Evolutionary conservation across 2,113 vertebrate genomes (phyloP), one percentile per base, ranked within the genome.

Genomic region (Ploceus nigricollis): DNA sequence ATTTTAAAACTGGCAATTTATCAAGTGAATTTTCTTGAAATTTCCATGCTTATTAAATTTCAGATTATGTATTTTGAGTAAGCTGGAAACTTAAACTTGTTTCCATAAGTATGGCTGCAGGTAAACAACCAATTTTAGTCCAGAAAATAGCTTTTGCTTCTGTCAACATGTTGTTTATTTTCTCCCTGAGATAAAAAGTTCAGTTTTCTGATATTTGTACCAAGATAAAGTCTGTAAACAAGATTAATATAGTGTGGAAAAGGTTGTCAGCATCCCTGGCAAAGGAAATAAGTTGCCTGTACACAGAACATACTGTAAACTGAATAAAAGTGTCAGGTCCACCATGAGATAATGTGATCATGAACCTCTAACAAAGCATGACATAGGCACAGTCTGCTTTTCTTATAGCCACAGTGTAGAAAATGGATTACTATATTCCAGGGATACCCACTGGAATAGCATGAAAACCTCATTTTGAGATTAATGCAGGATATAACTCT

Each of bases 191-290:
- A 98, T 98, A 98, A 98, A 98, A 98, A 98, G 98, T 98, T 98
- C 95, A 54, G 98, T 98, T 98, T 98, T 99, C 98, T 99, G 98
- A 98, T 99, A 99, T 99, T 99, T 98, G 98, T 98, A 98, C 98
- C 97, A 94, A 98, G 99, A 99, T 99, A 99, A 98, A 99, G 98
- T 99, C 98, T 98, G 98, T 99, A 99, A 99, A 99, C 98, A 99
- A 99, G 99, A 99, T 99, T 99, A 99, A 99, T 99, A 98, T 98
- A 98, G 98, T 98, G 98, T 99, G 98, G 99, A 99, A 99, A 98
- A 99, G 99, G 98, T 99, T 99, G 99, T 99, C 99, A 98, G 98
- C 98, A 98, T 98, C 98, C 98, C 96, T 93, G 97, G 98, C 98
- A 98, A 98, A 98, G 98, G 99, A 99, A 99, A 99, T 99, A 98